Evolutionary conservation across 2,797 vertebrate genomes (phyloP), one percentile per base, ranked within the genome.

Genomic region (Mionectes olivaceus): DNA sequence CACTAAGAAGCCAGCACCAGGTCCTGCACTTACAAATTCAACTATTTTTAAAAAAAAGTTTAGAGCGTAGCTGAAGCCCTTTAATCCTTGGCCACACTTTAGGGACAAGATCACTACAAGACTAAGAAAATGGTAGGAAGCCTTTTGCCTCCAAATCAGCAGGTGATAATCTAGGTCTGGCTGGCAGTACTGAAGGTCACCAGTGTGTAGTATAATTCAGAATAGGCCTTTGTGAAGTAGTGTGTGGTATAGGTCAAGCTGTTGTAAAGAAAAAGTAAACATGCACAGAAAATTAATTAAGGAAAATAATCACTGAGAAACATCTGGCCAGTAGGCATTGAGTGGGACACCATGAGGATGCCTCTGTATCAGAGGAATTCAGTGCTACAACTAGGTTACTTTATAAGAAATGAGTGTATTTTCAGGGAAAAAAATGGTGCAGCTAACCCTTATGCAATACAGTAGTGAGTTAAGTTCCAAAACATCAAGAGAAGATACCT

Each of bases 111-210:
- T 88, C 82, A 88, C 28, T 49, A 25, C 50, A 82, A 59, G 63
- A 75, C 77, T 37, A 65, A 68, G 67, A 32, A 63, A 60, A 76
- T 35, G 19, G 61, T 8, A 88, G 68, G 53, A 83, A 75, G 50
- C 27, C 41, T 93, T 93, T 92, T 70, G 75, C 71, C 68, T 92
- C 74, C 59, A 69, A 70, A 92, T 24, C 81, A 81, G 43, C 61
- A 77, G 76, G 75, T 59, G 50, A 71, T 57, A 61, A 94, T 78
- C 27, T 11, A 85, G 44, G 60, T 64, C 64, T 91, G 63, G 21
- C 44, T 90, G 83, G 71, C 68, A 85, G 32, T 7, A 83, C 18
- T 44, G 37, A 33, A 68, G 60, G 39, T 47, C 65, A 68, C 5
- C 44, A 81, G 43, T 47, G 47, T 7, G 65, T 1, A 47, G 61